Percentiles rank a stretch among this genome's conserved stretches.
These are phyloP conservation scores for Cheilosia vernalis DNA, from an alignment of 2,888 invertebrate species.

Conservation along the genomic window DNA sequence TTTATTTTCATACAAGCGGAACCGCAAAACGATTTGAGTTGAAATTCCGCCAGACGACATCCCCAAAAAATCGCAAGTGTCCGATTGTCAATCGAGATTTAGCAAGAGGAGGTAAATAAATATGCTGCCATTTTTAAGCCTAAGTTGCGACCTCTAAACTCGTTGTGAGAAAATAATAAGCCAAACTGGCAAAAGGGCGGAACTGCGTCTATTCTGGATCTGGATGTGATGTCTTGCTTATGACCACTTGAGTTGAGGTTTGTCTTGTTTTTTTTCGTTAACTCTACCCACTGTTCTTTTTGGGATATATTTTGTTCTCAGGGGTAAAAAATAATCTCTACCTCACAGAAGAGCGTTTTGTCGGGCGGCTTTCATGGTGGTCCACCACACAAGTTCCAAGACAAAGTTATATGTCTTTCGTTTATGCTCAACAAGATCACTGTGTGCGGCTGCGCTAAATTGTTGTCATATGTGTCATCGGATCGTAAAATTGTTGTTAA, in stretches of 20 bases:
- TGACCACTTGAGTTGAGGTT: slow-evolving; percentile 16
- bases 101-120: too few species aligned
- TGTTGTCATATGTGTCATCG: slow-evolving; percentile 56
- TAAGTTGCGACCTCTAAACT: too few species aligned
- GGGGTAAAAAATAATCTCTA: slow-evolving; percentile 5
- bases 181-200: too few species aligned
- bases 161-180: too few species aligned
- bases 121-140: too few species aligned
- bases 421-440: slow-evolving; percentile 32
- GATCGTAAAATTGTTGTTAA: slow-evolving; percentile 38
- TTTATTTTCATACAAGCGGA: neutral
- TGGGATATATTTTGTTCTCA: slow-evolving; percentile 24
- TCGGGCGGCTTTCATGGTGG: slow-evolving; percentile 57
- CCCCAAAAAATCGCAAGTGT: too few species aligned
- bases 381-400: slow-evolving; percentile 45
- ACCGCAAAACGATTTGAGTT: slow-evolving; percentile 8
- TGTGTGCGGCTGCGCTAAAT: slow-evolving; percentile 43
- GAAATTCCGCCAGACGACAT: slow-evolving; percentile 17
- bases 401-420: slow-evolving; percentile 35
- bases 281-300: neutral
- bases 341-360: slow-evolving; percentile 19
- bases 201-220: neutral
- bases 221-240: slow-evolving; percentile 20
- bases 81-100: too few species aligned
- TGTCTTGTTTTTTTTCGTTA: neutral